These are phyloP conservation scores for Planococcus citri DNA, from an alignment of 1,140 invertebrate species.

Conservation along the genomic window DNA sequence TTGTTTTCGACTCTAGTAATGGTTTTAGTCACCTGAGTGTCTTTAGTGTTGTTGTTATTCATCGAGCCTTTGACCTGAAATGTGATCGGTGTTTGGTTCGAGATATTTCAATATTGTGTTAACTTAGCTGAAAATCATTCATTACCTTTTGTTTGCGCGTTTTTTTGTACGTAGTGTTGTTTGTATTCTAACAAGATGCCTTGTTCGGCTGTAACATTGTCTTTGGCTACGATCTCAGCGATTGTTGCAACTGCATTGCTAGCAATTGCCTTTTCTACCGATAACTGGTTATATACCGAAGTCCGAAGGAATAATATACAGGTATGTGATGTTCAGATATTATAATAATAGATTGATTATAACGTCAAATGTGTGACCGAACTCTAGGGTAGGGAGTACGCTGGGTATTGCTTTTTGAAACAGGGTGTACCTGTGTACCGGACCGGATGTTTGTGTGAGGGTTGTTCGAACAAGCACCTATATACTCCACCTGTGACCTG, in stretches of 20 bases:
- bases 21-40: background rate
- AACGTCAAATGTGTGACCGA: too few species aligned
- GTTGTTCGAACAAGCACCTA: too few species aligned
- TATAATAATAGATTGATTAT: background rate
- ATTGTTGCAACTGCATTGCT: slow-evolving; percentile 81
- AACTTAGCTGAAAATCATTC: too few species aligned
- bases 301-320: slow-evolving; percentile 75
- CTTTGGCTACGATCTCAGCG: slow-evolving; percentile 83
- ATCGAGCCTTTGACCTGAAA: background rate
- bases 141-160: too few species aligned
- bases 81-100: background rate
- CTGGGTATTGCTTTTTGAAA: too few species aligned
- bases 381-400: too few species aligned
- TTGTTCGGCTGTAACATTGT: slow-evolving; percentile 86
- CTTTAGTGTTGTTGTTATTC: background rate
- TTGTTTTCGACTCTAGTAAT: background rate
- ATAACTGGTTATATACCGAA: slow-evolving; percentile 88
- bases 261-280: slow-evolving; percentile 84
- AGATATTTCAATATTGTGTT: too few species aligned
- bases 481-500: too few species aligned
- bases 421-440: too few species aligned
- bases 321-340: slow-evolving; percentile 41
- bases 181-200: slow-evolving; percentile 53
- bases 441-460: too few species aligned
- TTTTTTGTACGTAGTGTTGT: background rate